These are phyloP conservation scores for Florisuga fusca DNA, from an alignment of 2,797 vertebrate species.

Conservation along the genomic window DNA sequence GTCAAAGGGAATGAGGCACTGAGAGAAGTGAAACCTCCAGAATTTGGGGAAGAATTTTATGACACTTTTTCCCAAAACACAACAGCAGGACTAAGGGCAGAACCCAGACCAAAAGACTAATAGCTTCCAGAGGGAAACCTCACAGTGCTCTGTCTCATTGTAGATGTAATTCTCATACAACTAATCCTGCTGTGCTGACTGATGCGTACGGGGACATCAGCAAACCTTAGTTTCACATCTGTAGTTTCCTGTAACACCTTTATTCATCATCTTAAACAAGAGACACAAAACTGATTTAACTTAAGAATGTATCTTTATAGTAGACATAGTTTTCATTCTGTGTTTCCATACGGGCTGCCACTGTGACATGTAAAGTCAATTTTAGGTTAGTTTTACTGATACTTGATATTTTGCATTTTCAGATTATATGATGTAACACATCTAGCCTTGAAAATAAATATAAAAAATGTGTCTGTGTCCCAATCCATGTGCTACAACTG, in stretches of 20 bases:
- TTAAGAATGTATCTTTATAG: not conserved
- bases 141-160: rapidly evolving
- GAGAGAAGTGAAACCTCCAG: not conserved
- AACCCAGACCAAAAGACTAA: not conserved
- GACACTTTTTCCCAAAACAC: not conserved
- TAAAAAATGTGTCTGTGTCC: not conserved
- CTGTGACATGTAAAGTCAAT: not conserved
- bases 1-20: not conserved
- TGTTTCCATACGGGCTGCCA: not conserved
- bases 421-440: not conserved
- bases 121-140: not conserved
- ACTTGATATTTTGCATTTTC: too few relatives aligned
- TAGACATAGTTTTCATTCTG: not conserved
- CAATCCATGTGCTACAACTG: rapidly evolving
- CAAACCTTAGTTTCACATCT: not conserved
- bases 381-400: not conserved
- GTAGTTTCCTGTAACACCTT: not conserved
- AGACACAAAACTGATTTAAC: not conserved
- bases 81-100: not conserved
- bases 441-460: not conserved
- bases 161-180: not conserved
- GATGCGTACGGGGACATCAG: not conserved
- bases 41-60: not conserved
- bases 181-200: not conserved
- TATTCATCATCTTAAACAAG: not conserved